Conservation (phyloP, 2,113 vertebrate genomes). For the Mus musculus region DNA sequence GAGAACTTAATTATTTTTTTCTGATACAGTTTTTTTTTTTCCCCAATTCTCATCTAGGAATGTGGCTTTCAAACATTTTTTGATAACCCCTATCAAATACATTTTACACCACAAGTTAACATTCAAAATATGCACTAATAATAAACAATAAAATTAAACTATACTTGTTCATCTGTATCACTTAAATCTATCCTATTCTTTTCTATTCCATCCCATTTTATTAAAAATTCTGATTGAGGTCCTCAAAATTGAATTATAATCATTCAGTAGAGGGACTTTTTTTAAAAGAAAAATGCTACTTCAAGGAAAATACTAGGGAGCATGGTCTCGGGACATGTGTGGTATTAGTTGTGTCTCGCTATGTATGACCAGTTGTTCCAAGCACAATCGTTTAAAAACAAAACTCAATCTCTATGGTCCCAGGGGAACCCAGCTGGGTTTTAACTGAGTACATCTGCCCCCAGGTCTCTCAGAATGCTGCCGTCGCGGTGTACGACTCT, state of each 20-base stretch:
- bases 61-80: background rate
- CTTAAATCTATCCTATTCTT: background rate
- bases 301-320: background rate
- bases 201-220: background rate
- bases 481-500: background rate
- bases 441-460: background rate
- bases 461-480: background rate
- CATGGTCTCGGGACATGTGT: background rate
- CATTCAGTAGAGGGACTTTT: background rate
- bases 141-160: background rate
- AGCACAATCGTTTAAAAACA: background rate
- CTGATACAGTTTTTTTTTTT: background rate
- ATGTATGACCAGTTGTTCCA: background rate
- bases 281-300: background rate
- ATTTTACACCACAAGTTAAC: constrained; percentile 6
- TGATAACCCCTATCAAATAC: background rate
- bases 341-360: background rate
- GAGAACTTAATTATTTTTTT: constrained; percentile 12
- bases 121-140: background rate
- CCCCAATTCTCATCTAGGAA: background rate
- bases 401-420: background rate
- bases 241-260: background rate
- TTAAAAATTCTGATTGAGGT: background rate
- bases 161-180: background rate
- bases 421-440: background rate